Base-by-base conservation (phyloP, 2,113 vertebrate species). In the Archocentrus centrarchus region DNA sequence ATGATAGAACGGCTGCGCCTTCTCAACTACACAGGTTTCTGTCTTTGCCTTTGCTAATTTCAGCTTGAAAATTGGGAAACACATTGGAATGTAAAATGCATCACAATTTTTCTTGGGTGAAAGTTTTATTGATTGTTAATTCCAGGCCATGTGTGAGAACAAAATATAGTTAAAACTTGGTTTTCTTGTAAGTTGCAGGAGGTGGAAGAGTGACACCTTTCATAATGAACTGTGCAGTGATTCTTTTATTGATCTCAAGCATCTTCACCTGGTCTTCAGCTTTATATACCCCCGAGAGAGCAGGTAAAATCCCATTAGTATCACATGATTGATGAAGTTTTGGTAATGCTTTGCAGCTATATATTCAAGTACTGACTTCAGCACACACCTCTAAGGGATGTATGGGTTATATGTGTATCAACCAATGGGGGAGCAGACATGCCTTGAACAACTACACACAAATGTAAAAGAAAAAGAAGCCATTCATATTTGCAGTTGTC, bases 141-240 rank as follows among this genome's bases (percentile, higher is more conserved):
- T 27, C 2, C 62, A 41, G 24, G 8, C 37, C 2, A 3, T 37
- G 7, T 17, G 8, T 7, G 27, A 85, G 53, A 61, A 32, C 27
- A 59, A 11, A 68, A 17, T 30, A 18, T 32, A 41, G 11, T 32
- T 58, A 10, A 20, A 44, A 10, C 5, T 63, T 2, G 15, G 11
- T 39, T 80, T 85, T 82, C 44, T 79, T 24, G 2, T 85, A 32
- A 63, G 7, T 57, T 58, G 13, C 35, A 95, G 93, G 83, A 88
- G 81, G 44, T 39, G 75, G 37, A 47, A 39, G 63, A 81, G 59
- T 55, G 83, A 81, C 59, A 13, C 3, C 18, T 44, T 75, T 80
- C 87, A 91, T 20, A 4, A 95, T 95, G 93, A 91, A 92, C 84
- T 89, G 47, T 59, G 80, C 77, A 27, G 85, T 91, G 81, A 66